phyloP scores from a whole-genome alignment of 2,888 invertebrate genomes.

The Altica lythri region DNA sequence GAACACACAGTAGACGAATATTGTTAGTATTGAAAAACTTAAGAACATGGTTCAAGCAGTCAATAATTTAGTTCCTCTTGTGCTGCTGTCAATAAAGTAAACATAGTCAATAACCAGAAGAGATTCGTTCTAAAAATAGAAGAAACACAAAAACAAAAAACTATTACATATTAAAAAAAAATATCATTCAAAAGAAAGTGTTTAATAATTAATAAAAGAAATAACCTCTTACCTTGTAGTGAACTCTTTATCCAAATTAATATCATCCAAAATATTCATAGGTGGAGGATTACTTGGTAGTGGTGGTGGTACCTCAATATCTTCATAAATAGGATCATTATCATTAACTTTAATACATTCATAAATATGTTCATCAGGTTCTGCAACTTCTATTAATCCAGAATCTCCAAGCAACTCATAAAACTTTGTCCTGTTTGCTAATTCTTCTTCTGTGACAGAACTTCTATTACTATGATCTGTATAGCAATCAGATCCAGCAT shows the following conservation, averaged over 20 bases:
- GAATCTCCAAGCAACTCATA: constrained; percentile 75
- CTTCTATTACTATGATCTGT: constrained; percentile 63
- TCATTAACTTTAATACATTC: constrained; percentile 71
- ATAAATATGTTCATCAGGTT: constrained; percentile 71
- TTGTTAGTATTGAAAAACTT: no score
- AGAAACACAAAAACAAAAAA: no score
- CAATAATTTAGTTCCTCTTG: no score
- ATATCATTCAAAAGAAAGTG: not conserved
- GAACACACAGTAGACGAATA: no score
- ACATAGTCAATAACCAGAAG: no score
- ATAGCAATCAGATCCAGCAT: constrained; percentile 75
- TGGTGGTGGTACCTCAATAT: constrained; percentile 79
- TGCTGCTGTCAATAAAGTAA: no score
- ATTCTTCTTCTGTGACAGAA: constrained; percentile 65
- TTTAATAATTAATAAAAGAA: not conserved
- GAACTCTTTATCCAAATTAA: constrained; percentile 73
- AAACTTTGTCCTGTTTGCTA: constrained; percentile 68
- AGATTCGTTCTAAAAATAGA: no score
- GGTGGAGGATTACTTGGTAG: constrained; percentile 80
- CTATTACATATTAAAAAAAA: no score
- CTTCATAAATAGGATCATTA: constrained; percentile 78
- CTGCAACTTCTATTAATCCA: constrained; percentile 71
- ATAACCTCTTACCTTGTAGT: constrained; percentile 61
- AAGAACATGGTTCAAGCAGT: no score
- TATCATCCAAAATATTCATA: constrained; percentile 63